Percentiles rank a stretch among this genome's conserved stretches.
phyloP scores from a whole-genome alignment of 2,797 vertebrate species.

The Phaenicophaeus curvirostris region DNA sequence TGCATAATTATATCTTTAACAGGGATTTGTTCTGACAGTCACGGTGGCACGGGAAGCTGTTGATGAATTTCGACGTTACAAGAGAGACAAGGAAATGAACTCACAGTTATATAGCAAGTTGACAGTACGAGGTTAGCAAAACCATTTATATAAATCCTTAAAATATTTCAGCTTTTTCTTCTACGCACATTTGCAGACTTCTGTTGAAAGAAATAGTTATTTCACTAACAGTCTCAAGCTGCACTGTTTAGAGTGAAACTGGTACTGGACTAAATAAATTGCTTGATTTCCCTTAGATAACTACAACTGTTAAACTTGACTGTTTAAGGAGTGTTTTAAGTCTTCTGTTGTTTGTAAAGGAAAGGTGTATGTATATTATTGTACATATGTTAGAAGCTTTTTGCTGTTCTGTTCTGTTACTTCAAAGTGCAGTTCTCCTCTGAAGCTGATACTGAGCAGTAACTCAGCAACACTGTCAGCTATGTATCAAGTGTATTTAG shows the following conservation, averaged over 20 bases:
- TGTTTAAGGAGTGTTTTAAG: neutral
- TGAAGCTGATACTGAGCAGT: neutral
- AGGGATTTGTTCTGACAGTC: constrained; percentile 95
- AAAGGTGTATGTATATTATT: neutral
- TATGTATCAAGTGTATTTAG: neutral
- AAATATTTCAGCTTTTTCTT: neutral
- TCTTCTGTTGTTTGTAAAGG: neutral
- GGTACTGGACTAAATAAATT: neutral
- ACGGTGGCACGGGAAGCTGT: constrained; percentile 93
- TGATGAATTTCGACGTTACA: constrained; percentile 92
- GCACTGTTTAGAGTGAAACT: neutral
- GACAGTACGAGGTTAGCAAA: constrained; percentile 89
- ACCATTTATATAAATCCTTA: neutral
- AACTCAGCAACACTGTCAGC: neutral
- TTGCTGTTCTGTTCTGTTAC: neutral
- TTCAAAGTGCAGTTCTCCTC: constrained; percentile 12
- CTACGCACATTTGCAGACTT: neutral
- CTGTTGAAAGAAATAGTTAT: neutral
- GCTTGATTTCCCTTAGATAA: neutral
- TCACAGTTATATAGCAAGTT: constrained; percentile 97
- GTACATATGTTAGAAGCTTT: neutral
- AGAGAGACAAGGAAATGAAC: constrained; percentile 98
- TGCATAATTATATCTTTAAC: constrained; percentile 43
- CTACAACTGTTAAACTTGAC: neutral
- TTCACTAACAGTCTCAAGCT: neutral